Conservation (phyloP, 1,140 invertebrate genomes). For the Megalonaias nervosa region DNA sequence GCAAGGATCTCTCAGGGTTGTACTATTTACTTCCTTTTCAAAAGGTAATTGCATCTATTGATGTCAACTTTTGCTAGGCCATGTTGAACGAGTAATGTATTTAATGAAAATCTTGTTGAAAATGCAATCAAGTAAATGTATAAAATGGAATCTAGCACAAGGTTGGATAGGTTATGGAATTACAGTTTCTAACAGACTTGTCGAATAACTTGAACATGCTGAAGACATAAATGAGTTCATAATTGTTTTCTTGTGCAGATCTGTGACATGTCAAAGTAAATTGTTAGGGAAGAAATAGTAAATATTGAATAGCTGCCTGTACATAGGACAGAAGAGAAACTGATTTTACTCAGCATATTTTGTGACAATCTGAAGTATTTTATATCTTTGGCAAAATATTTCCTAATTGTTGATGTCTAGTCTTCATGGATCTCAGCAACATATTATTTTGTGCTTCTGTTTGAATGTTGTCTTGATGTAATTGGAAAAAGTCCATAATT, state of each 20-base stretch:
- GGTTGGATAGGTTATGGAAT: too few species aligned
- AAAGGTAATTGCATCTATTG: slow-evolving; percentile 77
- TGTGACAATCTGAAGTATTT: not conserved
- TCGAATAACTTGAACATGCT: too few species aligned
- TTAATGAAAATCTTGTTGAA: not conserved
- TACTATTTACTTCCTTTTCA: slow-evolving; percentile 96
- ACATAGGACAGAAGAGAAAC: not conserved
- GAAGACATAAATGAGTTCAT: too few species aligned
- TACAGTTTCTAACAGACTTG: too few species aligned
- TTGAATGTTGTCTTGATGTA: not conserved
- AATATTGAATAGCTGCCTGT: not conserved
- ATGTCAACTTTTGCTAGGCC: slow-evolving; percentile 74
- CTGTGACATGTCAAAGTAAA: too few species aligned
- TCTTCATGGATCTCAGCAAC: not conserved
- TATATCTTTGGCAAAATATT: not conserved
- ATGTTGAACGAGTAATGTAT: not conserved
- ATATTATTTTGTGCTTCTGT: not conserved
- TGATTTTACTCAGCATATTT: not conserved
- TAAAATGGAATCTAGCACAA: too few species aligned
- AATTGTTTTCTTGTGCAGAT: too few species aligned
- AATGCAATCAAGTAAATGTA: too few species aligned
- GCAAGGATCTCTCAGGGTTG: slow-evolving; percentile 93
- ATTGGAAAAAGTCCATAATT: not conserved
- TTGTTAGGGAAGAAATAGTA: too few species aligned
- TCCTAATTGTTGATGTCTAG: not conserved